Conservation (phyloP, 2,888 invertebrate genomes). For the Drosophila mayaguana region DNA sequence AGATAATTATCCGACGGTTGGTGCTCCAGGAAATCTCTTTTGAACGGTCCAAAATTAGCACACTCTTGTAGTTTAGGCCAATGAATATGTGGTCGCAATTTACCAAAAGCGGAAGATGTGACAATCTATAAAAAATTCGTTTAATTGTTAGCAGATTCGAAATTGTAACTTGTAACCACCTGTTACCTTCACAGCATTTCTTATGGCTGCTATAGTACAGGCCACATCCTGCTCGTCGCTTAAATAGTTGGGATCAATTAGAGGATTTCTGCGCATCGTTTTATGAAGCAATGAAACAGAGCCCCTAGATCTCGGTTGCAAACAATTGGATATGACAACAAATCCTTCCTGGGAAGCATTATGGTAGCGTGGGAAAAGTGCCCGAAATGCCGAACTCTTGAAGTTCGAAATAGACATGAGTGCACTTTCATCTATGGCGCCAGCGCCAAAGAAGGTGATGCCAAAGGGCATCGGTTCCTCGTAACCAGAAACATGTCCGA, state of each 20-base stretch:
- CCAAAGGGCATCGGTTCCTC: slow-evolving; percentile 84
- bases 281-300: slow-evolving; percentile 87
- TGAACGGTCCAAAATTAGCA: slow-evolving; percentile 85
- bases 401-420: slow-evolving; percentile 89
- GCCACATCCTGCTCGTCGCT: slow-evolving; percentile 87
- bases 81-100: slow-evolving; percentile 88
- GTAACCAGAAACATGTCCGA: slow-evolving; percentile 86
- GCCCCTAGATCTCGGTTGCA: slow-evolving; percentile 91
- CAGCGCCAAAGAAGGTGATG: slow-evolving; percentile 89
- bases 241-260: slow-evolving; percentile 92
- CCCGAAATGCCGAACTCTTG: slow-evolving; percentile 87
- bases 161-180: neutral
- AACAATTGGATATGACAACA: slow-evolving; percentile 88
- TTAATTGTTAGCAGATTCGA: neutral
- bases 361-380: slow-evolving; percentile 89
- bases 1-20: slow-evolving; percentile 86
- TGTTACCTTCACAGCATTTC: slow-evolving; percentile 86
- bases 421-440: slow-evolving; percentile 88
- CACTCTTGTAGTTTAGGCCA: slow-evolving; percentile 89
- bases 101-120: slow-evolving; percentile 87
- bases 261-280: slow-evolving; percentile 87
- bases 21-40: slow-evolving; percentile 83
- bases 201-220: slow-evolving; percentile 88
- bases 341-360: slow-evolving; percentile 89
- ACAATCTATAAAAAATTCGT: slow-evolving; percentile 77